Percentiles rank a stretch among this genome's conserved stretches.
Conservation (phyloP, 2,888 invertebrate genomes). For the Apotomis betuletana region DNA sequence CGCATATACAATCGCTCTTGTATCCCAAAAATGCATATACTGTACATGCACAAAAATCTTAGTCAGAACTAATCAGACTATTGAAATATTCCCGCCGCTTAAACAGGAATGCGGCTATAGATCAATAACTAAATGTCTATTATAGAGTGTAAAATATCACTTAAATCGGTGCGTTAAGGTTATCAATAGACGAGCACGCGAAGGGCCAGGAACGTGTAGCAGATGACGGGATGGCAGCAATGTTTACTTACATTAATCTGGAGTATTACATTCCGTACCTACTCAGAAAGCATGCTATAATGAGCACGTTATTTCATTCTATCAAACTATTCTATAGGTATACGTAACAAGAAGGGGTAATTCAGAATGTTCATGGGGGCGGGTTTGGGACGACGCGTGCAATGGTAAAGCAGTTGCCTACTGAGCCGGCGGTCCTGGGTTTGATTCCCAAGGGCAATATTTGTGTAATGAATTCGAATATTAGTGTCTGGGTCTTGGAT, state of each 20-base stretch:
- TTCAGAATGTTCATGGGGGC: no score
- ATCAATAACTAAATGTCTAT: not conserved
- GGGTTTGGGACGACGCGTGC: no score
- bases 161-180: not conserved
- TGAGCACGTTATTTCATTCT: not conserved
- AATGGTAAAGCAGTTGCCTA: no score
- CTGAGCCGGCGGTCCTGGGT: no score
- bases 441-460: no score
- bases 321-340: not conserved
- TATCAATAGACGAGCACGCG: not conserved
- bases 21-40: no score
- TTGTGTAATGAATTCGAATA: no score
- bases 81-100: not conserved
- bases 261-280: conserved; percentile 17
- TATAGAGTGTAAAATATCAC: not conserved
- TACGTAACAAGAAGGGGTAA: no score
- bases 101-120: conserved; percentile 25
- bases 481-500: no score
- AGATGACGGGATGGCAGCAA: conserved; percentile 10
- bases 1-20: no score
- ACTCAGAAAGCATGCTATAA: not conserved
- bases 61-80: not conserved
- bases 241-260: conserved; percentile 38
- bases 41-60: no score
- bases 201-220: not conserved